Evolutionary conservation across 2,797 vertebrate genomes (phyloP), one percentile per base, ranked within the genome.

Genomic region (Esox lucius): DNA sequence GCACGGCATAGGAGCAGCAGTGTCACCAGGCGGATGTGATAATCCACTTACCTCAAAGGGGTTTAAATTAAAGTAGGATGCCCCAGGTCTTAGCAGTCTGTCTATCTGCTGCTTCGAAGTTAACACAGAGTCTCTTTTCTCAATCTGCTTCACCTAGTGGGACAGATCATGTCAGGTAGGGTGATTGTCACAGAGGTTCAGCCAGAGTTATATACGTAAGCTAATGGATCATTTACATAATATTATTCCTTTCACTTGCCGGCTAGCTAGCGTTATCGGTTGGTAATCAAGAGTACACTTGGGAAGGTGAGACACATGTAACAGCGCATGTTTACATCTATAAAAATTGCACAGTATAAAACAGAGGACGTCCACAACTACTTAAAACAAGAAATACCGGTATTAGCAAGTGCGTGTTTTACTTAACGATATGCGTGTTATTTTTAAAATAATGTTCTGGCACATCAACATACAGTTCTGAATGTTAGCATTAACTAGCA

Each of bases 61-160:
- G 79, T 99, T 99, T 69, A 99, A 88, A 83, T 99, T 99, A 87
- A 99, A 99, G 90, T 99, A 99, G 4, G 98, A 97, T 0, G 97
- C 81, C 59, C 98, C 98, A 75, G 98, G 97, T 86, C 98, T 91
- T 33, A 96, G 96, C 79, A 99, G 92, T 72, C 98, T 93, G 68
- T 99, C 97, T 73, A 99, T 99, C 82, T 99, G 98, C 85, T 99
- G 98, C 91, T 98, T 98, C 42, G 97, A 96, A 0, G 98, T 99
- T 69, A 99, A 85, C 76, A 99, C 98, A 0, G 97, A 99, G 84
- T 99, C 98, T 84, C 97, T 93, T 86, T 97, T 99, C 87, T 99
- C 98, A 76, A 99, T 99, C 82, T 99, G 98, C 83, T 99, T 99
- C 81, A 99, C 98, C 98, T 99, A 87, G 77, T 16, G n/a, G 12